A percentile compares a stretch with the other conserved stretches of the same genome.
These are phyloP conservation scores for Ormyrus rosae DNA, from an alignment of 2,888 invertebrate genomes.

Conservation along the genomic window DNA sequence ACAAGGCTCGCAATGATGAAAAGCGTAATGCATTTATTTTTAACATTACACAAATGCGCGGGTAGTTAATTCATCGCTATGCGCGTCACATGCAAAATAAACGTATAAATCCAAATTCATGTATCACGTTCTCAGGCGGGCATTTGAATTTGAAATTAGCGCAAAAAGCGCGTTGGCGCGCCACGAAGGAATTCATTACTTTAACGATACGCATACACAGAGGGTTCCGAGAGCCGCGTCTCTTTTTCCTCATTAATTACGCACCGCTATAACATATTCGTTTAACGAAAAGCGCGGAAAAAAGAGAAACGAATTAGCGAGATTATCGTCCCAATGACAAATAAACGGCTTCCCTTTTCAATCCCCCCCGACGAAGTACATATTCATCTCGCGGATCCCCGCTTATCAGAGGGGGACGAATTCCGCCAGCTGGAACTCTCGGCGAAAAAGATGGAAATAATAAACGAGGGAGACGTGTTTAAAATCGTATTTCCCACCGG, in stretches of 20 bases:
- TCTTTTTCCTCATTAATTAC: background rate
- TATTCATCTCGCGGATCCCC: background rate
- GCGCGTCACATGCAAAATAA: conserved; percentile 42
- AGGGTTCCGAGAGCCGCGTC: background rate
- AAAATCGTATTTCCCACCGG: background rate
- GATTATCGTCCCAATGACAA: background rate
- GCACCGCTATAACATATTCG: background rate
- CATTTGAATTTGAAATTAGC: conserved; percentile 50
- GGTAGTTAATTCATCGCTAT: conserved; percentile 39
- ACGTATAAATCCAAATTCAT: conserved; percentile 42
- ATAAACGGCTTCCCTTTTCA: background rate
- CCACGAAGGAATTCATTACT: conserved; percentile 36
- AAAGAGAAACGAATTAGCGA: background rate
- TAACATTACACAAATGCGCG: background rate
- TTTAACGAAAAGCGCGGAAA: conserved; percentile 10
- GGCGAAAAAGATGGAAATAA: background rate
- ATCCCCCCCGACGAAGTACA: background rate
- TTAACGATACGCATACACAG: conserved; percentile 36
- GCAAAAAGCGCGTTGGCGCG: conserved; percentile 19
- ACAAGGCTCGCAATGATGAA: too few relatives aligned
- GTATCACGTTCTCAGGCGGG: conserved; percentile 18
- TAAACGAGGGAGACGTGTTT: background rate
- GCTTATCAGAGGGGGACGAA: background rate
- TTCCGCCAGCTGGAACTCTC: background rate
- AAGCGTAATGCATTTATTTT: too few relatives aligned